Base-by-base conservation (phyloP, 1,140 invertebrate genomes). In the Stegodyphus dumicola region DNA sequence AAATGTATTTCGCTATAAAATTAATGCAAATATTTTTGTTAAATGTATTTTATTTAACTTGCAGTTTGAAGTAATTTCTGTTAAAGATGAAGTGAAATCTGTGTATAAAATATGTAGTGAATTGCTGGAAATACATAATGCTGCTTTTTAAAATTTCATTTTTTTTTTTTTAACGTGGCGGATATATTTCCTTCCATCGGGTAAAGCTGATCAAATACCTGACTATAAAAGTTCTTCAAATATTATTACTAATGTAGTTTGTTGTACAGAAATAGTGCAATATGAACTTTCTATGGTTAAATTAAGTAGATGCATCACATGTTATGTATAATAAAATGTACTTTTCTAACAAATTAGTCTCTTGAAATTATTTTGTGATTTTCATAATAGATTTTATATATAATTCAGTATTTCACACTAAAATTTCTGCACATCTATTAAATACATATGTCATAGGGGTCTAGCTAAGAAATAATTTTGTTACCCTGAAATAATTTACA, bases 271-370 rank as follows among this genome's bases (percentile, higher is more conserved):
- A 18, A 54, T 51, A 53, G 73, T 75, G 73, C 73, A 75, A 75
- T 54, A 60, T 54, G 13, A 48, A 71, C 52, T 54, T 74, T 52
- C 17, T 15, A 6, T 74, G 52, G 73, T 75, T 54, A 53, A 54
- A 10, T 10, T 10, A 10, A 60, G 56, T 56, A 75, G 73, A 5
- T 52, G 10, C 33, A 54, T 18, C 17, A 10, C n/a, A n/a, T 73
- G 49, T 73, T 73, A 52, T 73, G 70, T 73, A 75, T 75, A 75
- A 75, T 75, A 75, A 75, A 75, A 11, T 75, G 73, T 75, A 75
- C 52, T 75, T 75, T 75, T 75, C 6, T 75, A 60, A 52, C 15
- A 9, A 52, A 10, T n/a, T 13, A 51, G 69, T 6, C 1, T 67
- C 4, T 17, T 48, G 33, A 33, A 33, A 33, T 33, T 33, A 1